Base-by-base conservation (phyloP, 2,888 invertebrate species). In the Stegana nigrithorax region DNA sequence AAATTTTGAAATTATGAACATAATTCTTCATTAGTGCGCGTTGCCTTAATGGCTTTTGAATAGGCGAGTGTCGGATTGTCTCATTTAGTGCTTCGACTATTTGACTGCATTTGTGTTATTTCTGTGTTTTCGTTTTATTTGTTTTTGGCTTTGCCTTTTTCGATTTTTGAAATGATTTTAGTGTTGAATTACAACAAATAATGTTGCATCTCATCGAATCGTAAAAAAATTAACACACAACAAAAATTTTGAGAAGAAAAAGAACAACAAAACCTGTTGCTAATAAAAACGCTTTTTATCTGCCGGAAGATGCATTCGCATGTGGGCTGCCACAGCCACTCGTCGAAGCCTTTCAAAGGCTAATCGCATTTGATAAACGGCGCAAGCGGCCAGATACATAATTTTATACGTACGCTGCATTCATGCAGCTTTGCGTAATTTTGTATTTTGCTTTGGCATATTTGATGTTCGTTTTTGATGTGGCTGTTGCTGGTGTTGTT, bases 1-100 rank as follows among this genome's bases (percentile, higher is more conserved):
- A 79, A 80, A 77, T 80, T 80, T 67, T 64, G 60, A 79, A 80
- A 77, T 79, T 76, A 78, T 78, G 75, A 77, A 73, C 77, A 80
- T 78, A 80, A 80, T 78, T 78, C 79, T 80, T 78, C 81, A 74
- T 80, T 77, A 77, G 71, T 50, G 56, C 66, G 62, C 71, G 73
- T 72, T 72, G 65, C 67, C 51, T 59, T 62, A 62, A 62, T 62
- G 60, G 60, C 36, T 55, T 55, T 55, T 23, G 19, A 55, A 55
- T 29, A 29, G 32, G 17, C 8, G 1, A 50, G 4, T 4, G 2
- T 17, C 36, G 14, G 5, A 4, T 39, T 4, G n/a, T 39, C 12
- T 39, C n/a, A 12, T 12, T 2, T 14, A 39, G 39, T 39, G 39
- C 17, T n/a, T 17, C 39, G 29, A 29, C 29, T 29, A 29, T 7